Base-by-base conservation (phyloP, 1,140 invertebrate species). In the Anthonomus grandis region DNA sequence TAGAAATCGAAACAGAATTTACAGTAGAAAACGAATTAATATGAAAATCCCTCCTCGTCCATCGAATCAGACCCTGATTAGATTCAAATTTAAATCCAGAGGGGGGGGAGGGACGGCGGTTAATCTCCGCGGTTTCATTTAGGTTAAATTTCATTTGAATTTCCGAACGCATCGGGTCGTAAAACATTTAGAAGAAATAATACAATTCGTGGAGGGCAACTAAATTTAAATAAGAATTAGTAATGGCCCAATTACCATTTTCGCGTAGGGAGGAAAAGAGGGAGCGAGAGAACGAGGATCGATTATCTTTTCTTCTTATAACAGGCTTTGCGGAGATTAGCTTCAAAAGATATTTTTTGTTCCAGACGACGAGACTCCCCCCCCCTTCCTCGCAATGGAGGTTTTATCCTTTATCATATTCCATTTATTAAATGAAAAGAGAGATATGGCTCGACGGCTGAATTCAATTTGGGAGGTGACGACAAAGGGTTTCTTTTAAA, bases 151-250 rank as follows among this genome's bases (percentile, higher is more conserved):
- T 47, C 27, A 55, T 55, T 55, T 47, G 44, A 55, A 55, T 55
- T 47, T 55, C 44, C 53, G 31, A 48, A 55, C 15, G 53, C 53
- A 55, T 38, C 17, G 34, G 44, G 22, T 39, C 39, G 44, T 46
- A 23, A 25, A 55, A 55, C 42, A 48, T 55, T 38, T 47, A 47
- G 44, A 55, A 55, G 53, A 55, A 55, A 55, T 55, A 55, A 55
- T 47, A 55, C 53, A 55, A 55, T 55, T 55, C 47, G 27, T 18
- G 27, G 53, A 41, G 31, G 37, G 19, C 53, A 46, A 55, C 53
- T 55, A 55, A 55, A 55, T 55, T 55, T 55, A 55, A 55, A 55
- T 55, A 47, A 46, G 53, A 47, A 55, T 55, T 55, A 55, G 53
- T 39, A 31, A 55, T 55, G 53, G 42, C 39, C 27, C 38, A 55